Evolutionary conservation across 1,140 invertebrate species (phyloP).

Genomic region (Armadillidium nasatum): DNA sequence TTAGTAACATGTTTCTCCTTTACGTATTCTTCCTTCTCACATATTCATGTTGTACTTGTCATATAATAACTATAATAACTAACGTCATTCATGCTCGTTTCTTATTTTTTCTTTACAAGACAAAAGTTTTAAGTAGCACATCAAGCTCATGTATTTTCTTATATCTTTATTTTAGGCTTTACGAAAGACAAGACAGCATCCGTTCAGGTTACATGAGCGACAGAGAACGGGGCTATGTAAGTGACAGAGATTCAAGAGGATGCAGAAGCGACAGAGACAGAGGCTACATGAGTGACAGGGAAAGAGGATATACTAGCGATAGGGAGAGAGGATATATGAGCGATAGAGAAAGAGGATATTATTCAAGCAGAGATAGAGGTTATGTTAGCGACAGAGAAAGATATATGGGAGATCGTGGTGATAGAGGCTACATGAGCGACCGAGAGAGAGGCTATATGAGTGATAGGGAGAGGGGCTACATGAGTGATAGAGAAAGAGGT

Average conservation of each 20-base stretch:
- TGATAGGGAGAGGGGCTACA: slow-evolving; percentile 77
- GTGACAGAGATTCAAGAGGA: slow-evolving; percentile 47
- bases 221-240: slow-evolving; percentile 70
- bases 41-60: too few species aligned
- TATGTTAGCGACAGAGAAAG: slow-evolving; percentile 82
- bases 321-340: slow-evolving; percentile 39
- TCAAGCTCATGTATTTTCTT: too few species aligned
- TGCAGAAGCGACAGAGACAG: slow-evolving; percentile 49
- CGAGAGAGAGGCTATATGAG: slow-evolving; percentile 81
- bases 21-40: too few species aligned
- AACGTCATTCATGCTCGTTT: too few species aligned
- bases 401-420: slow-evolving; percentile 55
- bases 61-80: too few species aligned
- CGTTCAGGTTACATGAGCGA: slow-evolving; percentile 85
- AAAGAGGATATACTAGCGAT: slow-evolving; percentile 64
- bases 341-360: slow-evolving; percentile 27
- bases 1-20: too few species aligned
- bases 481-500: slow-evolving; percentile 68
- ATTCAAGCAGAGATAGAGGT: slow-evolving; percentile 51
- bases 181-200: slow-evolving; percentile 72
- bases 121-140: too few species aligned
- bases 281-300: slow-evolving; percentile 82
- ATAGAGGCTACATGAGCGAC: slow-evolving; percentile 73
- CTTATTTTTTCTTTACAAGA: too few species aligned
- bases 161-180: slow-evolving; percentile 35